These are phyloP conservation scores for Drosophila trapezifrons DNA, from an alignment of 1,140 invertebrate species.

Conservation along the genomic window DNA sequence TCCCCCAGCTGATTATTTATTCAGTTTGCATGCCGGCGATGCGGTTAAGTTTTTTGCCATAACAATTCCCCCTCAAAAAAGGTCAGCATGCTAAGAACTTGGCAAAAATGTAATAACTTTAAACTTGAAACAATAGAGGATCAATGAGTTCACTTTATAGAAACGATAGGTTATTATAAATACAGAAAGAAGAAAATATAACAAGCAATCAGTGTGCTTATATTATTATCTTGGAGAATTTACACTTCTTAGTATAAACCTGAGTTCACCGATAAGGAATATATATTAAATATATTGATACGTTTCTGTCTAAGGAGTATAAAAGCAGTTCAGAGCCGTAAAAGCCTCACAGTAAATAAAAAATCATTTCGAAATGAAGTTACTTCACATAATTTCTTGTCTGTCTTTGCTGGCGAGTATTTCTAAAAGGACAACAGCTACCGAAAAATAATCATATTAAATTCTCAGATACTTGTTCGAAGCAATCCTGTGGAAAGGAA, in stretches of 20 bases:
- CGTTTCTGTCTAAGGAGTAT: neutral
- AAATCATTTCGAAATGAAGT: neutral
- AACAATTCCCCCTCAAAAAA: conserved; percentile 42
- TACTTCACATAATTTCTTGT: neutral
- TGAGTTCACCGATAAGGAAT: conserved; percentile 3
- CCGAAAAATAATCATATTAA: neutral
- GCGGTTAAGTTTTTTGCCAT: conserved; percentile 27
- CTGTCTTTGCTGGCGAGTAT: conserved; percentile 3
- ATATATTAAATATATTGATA: neutral
- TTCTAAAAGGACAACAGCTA: neutral
- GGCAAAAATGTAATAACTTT: conserved; percentile 36
- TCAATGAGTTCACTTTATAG: neutral
- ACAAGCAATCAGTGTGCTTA: neutral
- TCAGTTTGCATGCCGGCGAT: conserved; percentile 33
- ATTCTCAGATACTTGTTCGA: neutral
- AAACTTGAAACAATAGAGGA: conserved; percentile 32
- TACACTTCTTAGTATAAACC: conserved; percentile 1
- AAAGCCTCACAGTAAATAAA: neutral
- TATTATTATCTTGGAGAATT: too few species aligned
- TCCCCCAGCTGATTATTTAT: conserved; percentile 24
- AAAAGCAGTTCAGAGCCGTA: neutral
- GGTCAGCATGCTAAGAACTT: conserved; percentile 63
- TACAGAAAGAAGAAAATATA: too few species aligned
- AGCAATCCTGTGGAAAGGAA: neutral
- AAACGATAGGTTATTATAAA: too few species aligned